Conservation (phyloP, 1,140 invertebrate species). For the Augochlora pura region DNA sequence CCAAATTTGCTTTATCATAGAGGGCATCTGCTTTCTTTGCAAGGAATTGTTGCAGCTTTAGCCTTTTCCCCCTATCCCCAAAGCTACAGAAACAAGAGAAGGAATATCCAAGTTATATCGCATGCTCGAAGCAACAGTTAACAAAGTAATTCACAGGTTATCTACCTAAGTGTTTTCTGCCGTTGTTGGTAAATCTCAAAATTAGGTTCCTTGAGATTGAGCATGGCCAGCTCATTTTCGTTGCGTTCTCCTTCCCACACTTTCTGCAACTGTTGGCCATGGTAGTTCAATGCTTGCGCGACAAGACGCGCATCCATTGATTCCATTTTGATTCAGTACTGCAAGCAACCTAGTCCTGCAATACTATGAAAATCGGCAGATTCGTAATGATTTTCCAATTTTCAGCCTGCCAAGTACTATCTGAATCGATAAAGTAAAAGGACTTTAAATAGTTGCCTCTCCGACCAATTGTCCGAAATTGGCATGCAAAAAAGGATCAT, state of each 20-base stretch:
- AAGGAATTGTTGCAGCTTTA: slow-evolving; percentile 91
- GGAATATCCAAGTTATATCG: not conserved
- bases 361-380: slow-evolving; percentile 71
- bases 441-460: slow-evolving; percentile 30
- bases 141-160: not conserved
- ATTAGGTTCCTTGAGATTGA: slow-evolving; percentile 85
- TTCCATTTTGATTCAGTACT: slow-evolving; percentile 68
- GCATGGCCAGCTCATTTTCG: slow-evolving; percentile 85
- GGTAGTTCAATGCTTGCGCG: slow-evolving; percentile 88
- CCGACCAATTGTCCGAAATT: slow-evolving; percentile 37
- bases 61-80: slow-evolving; percentile 89
- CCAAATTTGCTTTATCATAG: slow-evolving; percentile 82
- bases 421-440: slow-evolving; percentile 9
- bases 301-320: slow-evolving; percentile 86
- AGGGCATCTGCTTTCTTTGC: slow-evolving; percentile 88
- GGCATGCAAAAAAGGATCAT: slow-evolving; percentile 43
- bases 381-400: slow-evolving; percentile 52
- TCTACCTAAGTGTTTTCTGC: slow-evolving; percentile 84
- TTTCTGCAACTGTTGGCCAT: slow-evolving; percentile 91
- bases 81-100: slow-evolving; percentile 80
- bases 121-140: no score
- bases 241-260: slow-evolving; percentile 91
- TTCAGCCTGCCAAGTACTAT: slow-evolving; percentile 8
- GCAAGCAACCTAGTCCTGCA: slow-evolving; percentile 72
- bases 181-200: slow-evolving; percentile 89